Evolutionary conservation across 2,113 vertebrate species (phyloP).

Genomic region (Galeopterus variegatus): DNA sequence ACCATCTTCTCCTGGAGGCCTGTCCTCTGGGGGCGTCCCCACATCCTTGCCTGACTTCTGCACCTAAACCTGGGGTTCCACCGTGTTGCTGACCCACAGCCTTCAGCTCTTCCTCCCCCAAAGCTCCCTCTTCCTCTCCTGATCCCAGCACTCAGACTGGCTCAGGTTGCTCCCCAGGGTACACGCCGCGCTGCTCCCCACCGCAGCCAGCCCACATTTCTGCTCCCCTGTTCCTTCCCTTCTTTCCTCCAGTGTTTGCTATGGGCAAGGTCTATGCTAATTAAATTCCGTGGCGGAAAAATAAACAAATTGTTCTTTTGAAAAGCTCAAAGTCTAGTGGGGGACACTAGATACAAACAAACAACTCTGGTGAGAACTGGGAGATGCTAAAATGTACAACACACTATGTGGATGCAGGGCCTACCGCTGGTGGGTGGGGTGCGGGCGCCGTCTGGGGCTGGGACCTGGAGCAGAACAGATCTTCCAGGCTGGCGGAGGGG

Average conservation of each 20-base stretch:
- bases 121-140: background rate
- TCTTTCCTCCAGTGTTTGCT: background rate
- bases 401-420: background rate
- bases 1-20: background rate
- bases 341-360: background rate
- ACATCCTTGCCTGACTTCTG: background rate
- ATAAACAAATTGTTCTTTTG: background rate
- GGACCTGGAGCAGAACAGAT: background rate
- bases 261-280: background rate
- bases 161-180: background rate
- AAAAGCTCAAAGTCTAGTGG: constrained; percentile 29
- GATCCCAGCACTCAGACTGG: background rate
- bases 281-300: background rate
- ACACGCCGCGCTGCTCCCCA: background rate
- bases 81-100: background rate
- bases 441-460: no score
- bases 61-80: background rate
- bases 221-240: no score
- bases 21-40: background rate
- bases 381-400: background rate
- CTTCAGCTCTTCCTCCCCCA: background rate
- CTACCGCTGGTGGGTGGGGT: background rate
- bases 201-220: background rate
- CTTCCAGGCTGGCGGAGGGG: background rate
- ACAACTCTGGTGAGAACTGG: background rate